phyloP scores from a whole-genome alignment of 2,888 invertebrate species.

The Chouioia cunea region DNA sequence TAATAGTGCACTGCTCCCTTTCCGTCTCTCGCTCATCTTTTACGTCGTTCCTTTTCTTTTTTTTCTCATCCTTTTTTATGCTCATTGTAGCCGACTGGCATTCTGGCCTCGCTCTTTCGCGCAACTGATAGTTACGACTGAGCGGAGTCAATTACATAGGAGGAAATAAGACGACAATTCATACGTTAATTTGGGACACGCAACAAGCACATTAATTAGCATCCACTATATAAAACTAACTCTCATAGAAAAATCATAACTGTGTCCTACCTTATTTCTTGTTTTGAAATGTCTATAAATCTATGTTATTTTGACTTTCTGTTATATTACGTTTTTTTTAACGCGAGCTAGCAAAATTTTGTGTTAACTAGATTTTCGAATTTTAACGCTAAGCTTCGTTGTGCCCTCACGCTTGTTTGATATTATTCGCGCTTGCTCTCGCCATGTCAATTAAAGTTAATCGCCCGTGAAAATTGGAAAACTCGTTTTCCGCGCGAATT shows the following conservation, averaged over 20 bases:
- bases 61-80: slow-evolving; percentile 1
- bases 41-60: not conserved
- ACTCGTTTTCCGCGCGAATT: slow-evolving; percentile 12
- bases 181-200: slow-evolving; percentile 47
- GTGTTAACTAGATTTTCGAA: no score
- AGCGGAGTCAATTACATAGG: slow-evolving; percentile 42
- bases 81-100: slow-evolving; percentile 26
- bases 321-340: no score
- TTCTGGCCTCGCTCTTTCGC: slow-evolving; percentile 17
- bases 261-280: not conserved
- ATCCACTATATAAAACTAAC: slow-evolving; percentile 36
- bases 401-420: no score
- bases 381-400: no score
- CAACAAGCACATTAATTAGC: slow-evolving; percentile 47
- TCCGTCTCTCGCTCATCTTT: not conserved
- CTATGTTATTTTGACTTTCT: not conserved
- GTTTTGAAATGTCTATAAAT: no score
- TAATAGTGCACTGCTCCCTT: slow-evolving; percentile 17
- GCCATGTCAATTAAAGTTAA: slow-evolving; percentile 26
- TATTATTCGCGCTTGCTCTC: not conserved
- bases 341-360: no score
- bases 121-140: slow-evolving; percentile 42
- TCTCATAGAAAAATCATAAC: slow-evolving; percentile 12
- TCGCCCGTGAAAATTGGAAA: slow-evolving; percentile 24
- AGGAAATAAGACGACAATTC: slow-evolving; percentile 46